Conservation (phyloP, 2,888 invertebrate species). For the Lamproptera curius region DNA sequence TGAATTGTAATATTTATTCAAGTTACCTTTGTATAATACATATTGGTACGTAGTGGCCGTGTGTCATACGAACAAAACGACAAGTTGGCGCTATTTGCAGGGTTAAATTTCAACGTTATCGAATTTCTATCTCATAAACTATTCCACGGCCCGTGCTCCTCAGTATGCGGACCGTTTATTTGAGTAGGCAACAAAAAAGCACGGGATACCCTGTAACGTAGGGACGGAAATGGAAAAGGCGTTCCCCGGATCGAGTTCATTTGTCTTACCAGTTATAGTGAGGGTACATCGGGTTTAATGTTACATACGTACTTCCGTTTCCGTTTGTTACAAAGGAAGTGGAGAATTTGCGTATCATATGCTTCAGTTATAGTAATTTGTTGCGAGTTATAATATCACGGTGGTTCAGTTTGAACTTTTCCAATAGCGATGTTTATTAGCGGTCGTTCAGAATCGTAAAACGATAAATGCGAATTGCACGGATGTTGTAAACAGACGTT, state of each 20-base stretch:
- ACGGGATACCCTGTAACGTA: conserved; percentile 22
- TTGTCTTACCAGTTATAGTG: conserved; percentile 7
- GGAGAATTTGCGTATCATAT: too few relatives aligned
- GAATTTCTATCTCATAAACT: conserved; percentile 53
- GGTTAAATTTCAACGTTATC: conserved; percentile 53
- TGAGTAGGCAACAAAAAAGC: conserved; percentile 28
- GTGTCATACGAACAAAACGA: conserved; percentile 32
- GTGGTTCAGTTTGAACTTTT: neutral
- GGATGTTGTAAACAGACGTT: neutral
- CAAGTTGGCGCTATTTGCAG: conserved; percentile 39
- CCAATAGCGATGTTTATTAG: conserved; percentile 2
- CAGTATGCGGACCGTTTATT: conserved; percentile 29
- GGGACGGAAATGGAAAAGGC: conserved; percentile 20
- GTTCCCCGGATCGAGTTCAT: conserved; percentile 21
- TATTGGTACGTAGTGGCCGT: neutral
- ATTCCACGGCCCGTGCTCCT: conserved; percentile 34
- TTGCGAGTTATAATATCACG: neutral
- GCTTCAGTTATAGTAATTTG: neutral
- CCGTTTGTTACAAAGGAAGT: neutral
- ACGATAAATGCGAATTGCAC: conserved; percentile 4
- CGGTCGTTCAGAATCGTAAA: conserved; percentile 1
- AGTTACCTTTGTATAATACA: too few relatives aligned
- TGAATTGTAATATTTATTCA: too few relatives aligned
- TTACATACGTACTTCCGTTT: conserved; percentile 6
- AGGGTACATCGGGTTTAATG: conserved; percentile 12